These are phyloP conservation scores for Drosophila fuyamai DNA, from an alignment of 1,140 invertebrate species.

Conservation along the genomic window DNA sequence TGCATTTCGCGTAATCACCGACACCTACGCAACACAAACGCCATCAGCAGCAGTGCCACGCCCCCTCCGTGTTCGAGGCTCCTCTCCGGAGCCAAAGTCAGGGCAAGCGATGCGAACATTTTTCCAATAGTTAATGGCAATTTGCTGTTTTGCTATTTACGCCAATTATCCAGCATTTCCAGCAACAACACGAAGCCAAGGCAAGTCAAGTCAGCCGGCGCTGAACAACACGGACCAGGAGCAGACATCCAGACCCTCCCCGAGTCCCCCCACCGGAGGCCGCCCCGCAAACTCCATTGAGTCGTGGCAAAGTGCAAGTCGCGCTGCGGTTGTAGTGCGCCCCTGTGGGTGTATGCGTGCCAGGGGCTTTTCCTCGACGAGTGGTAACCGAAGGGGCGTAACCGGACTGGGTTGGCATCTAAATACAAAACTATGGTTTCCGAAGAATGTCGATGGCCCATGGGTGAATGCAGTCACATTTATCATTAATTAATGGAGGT, in stretches of 20 bases:
- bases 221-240: slow-evolving; percentile 32
- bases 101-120: slow-evolving; percentile 70
- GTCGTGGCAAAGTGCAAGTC: slow-evolving; percentile 64
- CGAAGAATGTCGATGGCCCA: too few relatives aligned
- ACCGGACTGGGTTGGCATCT: neutral
- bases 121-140: slow-evolving; percentile 84
- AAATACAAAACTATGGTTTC: neutral
- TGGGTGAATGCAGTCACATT: too few relatives aligned
- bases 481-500: too few relatives aligned
- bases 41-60: slow-evolving; percentile 43
- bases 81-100: slow-evolving; percentile 26
- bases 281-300: slow-evolving; percentile 26
- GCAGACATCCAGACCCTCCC: slow-evolving; percentile 21
- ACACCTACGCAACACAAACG: slow-evolving; percentile 61
- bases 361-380: slow-evolving; percentile 1
- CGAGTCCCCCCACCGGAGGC: slow-evolving; percentile 1
- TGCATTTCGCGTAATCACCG: slow-evolving; percentile 81
- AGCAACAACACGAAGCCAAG: slow-evolving; percentile 66
- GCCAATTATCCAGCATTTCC: slow-evolving; percentile 80
- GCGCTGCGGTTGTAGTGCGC: slow-evolving; percentile 56
- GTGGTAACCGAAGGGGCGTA: neutral
- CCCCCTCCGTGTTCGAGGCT: slow-evolving; percentile 5
- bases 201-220: slow-evolving; percentile 41
- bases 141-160: slow-evolving; percentile 84
- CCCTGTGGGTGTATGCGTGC: slow-evolving; percentile 19